Evolutionary conservation across 2,113 vertebrate genomes (phyloP).

Genomic region (Thermophis baileyi): DNA sequence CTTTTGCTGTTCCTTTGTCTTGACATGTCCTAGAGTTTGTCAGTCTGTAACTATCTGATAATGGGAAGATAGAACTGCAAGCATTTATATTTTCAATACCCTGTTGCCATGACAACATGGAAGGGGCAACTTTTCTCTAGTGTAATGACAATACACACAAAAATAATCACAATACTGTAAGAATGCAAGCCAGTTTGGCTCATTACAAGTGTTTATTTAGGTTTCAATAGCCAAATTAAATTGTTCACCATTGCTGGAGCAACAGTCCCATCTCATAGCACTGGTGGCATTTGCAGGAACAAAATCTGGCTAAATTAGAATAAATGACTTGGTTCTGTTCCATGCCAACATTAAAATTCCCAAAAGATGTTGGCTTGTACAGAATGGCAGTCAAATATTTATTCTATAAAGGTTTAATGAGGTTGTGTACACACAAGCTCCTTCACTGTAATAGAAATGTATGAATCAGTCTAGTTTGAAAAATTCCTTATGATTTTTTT

Average conservation of each 20-base stretch:
- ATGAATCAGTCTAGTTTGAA: not conserved
- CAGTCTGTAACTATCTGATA: not conserved
- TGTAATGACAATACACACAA: not conserved
- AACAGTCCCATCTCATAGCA: not conserved
- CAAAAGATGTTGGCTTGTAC: not conserved
- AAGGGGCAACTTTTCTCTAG: not conserved
- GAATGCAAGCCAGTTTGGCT: not conserved
- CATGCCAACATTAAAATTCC: not conserved
- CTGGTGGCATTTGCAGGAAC: not conserved
- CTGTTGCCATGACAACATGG: conserved; percentile 5
- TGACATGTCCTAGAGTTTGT: not conserved
- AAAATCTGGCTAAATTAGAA: not conserved
- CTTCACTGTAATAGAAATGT: not conserved
- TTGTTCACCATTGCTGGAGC: not conserved
- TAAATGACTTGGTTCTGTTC: not conserved
- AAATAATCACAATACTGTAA: not conserved
- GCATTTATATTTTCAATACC: not conserved
- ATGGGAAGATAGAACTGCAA: not conserved
- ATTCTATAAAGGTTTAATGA: not conserved
- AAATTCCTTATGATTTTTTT: not conserved
- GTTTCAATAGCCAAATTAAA: not conserved
- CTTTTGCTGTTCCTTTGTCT: not conserved
- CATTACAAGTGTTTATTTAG: not conserved
- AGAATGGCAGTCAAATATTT: not conserved
- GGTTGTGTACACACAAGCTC: not conserved